These are phyloP conservation scores for Aculops lycopersici DNA, from an alignment of 1,140 invertebrate species.

Conservation along the genomic window DNA sequence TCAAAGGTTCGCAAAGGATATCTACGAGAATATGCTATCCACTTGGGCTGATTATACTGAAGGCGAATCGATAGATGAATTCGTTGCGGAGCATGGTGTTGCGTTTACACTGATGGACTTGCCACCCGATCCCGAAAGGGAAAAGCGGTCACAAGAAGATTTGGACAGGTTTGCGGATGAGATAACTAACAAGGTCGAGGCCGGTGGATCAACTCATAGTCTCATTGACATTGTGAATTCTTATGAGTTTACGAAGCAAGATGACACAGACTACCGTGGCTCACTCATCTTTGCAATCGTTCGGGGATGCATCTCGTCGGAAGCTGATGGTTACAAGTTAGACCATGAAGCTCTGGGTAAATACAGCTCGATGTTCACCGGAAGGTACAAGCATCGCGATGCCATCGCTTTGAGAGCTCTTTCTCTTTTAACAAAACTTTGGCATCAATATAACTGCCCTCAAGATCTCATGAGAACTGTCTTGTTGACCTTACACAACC, in stretches of 20 bases:
- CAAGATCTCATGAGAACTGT: background rate
- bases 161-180: background rate
- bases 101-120: background rate
- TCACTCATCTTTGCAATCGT: background rate
- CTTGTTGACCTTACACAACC: background rate
- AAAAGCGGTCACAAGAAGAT: background rate
- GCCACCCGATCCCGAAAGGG: background rate
- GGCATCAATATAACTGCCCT: background rate
- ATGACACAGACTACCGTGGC: background rate
- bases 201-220: background rate
- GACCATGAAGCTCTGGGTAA: background rate
- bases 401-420: background rate
- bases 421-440: background rate
- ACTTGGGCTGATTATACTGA: background rate
- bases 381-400: background rate
- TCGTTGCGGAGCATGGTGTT: background rate
- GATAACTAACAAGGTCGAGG: background rate
- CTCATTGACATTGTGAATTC: background rate
- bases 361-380: background rate
- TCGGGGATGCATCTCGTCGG: background rate
- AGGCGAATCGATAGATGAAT: background rate
- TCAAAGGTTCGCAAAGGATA: background rate
- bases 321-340: background rate
- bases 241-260: background rate
- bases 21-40: background rate